phyloP scores from a whole-genome alignment of 2,888 invertebrate species.

The Watsonalla cultraria region DNA sequence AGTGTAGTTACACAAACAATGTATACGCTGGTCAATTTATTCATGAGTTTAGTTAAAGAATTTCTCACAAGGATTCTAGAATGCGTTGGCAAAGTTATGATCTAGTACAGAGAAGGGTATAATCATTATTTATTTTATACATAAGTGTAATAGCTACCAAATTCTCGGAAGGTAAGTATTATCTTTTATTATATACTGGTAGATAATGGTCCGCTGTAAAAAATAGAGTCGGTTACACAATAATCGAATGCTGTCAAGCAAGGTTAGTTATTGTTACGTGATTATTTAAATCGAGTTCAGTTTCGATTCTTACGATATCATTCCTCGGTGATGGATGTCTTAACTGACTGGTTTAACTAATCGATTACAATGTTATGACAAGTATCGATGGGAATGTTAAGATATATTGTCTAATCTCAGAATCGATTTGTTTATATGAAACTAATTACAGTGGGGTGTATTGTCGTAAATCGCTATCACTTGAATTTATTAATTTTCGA shows the following conservation, averaged over 20 bases:
- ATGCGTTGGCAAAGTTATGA: no score
- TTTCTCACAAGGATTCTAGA: no score
- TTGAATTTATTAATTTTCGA: slow-evolving; percentile 20
- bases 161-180: background rate
- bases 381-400: slow-evolving; percentile 12
- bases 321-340: slow-evolving; percentile 29
- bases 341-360: slow-evolving; percentile 28
- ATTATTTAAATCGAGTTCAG: slow-evolving; percentile 33
- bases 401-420: background rate
- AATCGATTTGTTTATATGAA: background rate
- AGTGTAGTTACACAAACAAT: no score
- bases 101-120: no score
- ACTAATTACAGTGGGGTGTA: background rate
- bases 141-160: no score
- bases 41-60: no score
- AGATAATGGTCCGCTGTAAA: slow-evolving; percentile 3
- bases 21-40: no score
- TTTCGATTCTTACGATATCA: slow-evolving; percentile 37
- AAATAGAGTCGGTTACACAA: slow-evolving; percentile 25
- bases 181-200: background rate
- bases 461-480: background rate
- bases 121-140: no score
- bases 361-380: slow-evolving; percentile 27
- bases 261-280: slow-evolving; percentile 47
- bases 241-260: slow-evolving; percentile 29